Base-by-base conservation (phyloP, 1,140 invertebrate species). In the Cecropterus lyciades region DNA sequence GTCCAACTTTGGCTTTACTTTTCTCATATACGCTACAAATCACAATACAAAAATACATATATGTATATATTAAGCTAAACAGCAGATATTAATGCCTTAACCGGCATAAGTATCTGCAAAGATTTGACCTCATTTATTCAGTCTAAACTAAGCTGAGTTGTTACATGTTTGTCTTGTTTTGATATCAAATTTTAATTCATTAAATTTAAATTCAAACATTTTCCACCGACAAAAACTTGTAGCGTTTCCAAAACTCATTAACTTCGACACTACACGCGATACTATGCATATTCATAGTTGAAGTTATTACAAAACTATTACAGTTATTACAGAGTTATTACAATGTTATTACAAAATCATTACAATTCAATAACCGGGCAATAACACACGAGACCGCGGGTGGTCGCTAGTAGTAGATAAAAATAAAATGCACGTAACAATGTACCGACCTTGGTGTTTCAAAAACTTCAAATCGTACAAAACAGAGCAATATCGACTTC, bases 341-440 rank as follows among this genome's bases (percentile, higher is more conserved):
- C 49, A 33, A 33, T 33, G 30, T 16, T 20, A 10, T 33, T 52
- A 15, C 30, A 33, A 33, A 33, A 33, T 33, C 7, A 33, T 33
- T 51, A 52, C 17, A 20, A 57, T 16, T 16, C 16, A 16, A 7
- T 45, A 45, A 45, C 24, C 9, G 13, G 20, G 5, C 43, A 42
- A 45, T 49, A 48, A 46, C 52, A 56, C 43, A 16, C 33, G 16
- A 33, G 37, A 11, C n/a, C 63, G 7, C 64, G 30, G 24, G 27
- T 53, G 40, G 27, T 27, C 14, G n/a, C 53, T 37, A 57, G 45
- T 57, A 5, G 8, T 10, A 10, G 52, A 57, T 27, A 57, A 69
- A 69, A 69, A 69, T 63, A 63, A 69, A 68, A 69, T 40, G 45
- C 59, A 53, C 59, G 67, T 46, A 27, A 55, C 40, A 10, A 43